Conservation (phyloP, 2,888 invertebrate species). For the Dendrolimus pini region DNA sequence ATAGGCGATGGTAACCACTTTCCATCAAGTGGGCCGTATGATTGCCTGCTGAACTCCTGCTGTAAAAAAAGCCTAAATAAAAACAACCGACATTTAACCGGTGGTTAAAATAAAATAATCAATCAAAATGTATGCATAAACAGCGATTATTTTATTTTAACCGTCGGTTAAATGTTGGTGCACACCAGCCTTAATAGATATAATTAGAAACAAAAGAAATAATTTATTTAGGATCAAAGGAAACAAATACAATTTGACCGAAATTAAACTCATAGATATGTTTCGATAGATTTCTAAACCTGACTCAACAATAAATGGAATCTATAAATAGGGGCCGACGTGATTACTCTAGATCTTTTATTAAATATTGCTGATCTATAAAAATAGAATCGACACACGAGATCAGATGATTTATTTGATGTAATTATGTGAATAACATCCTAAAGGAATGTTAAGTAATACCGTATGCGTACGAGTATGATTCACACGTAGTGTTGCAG, state of each 20-base stretch:
- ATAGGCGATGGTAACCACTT: no score
- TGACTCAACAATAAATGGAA: slow-evolving; percentile 3
- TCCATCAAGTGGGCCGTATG: no score
- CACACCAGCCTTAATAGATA: no score
- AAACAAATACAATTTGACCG: neutral
- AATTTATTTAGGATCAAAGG: neutral
- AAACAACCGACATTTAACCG: no score
- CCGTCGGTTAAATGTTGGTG: no score
- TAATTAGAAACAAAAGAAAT: no score
- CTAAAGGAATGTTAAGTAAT: slow-evolving; percentile 69
- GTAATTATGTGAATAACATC: slow-evolving; percentile 62
- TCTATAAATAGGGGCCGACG: slow-evolving; percentile 15
- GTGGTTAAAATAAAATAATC: no score
- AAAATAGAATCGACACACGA: slow-evolving; percentile 26
- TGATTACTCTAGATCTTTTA: slow-evolving; percentile 15
- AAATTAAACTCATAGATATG: neutral
- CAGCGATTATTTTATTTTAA: no score
- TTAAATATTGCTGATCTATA: slow-evolving; percentile 15
- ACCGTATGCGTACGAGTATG: slow-evolving; percentile 46
- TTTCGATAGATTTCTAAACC: slow-evolving; percentile 1
- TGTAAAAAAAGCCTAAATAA: no score
- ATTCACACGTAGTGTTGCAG: slow-evolving; percentile 33
- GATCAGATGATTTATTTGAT: slow-evolving; percentile 56
- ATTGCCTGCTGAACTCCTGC: no score
- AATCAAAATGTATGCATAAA: no score